These are phyloP conservation scores for Ciconia stormi DNA, from an alignment of 2,113 vertebrate genomes.

Conservation along the genomic window DNA sequence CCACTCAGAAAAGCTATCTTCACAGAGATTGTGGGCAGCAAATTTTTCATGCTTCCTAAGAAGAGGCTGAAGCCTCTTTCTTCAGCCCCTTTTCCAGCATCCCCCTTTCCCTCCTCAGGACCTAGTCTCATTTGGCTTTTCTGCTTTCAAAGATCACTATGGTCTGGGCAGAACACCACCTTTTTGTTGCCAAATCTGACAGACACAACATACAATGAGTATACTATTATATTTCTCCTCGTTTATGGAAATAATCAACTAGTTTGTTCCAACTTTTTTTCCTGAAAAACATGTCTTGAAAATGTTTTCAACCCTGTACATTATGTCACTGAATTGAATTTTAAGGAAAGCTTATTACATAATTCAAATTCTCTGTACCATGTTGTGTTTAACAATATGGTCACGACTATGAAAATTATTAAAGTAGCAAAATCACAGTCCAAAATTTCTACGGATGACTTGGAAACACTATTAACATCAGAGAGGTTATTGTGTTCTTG, in stretches of 20 bases:
- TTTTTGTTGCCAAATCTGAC: background rate
- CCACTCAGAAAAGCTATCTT: background rate
- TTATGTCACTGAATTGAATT: background rate
- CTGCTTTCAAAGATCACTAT: background rate
- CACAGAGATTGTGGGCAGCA: background rate
- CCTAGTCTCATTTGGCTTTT: background rate
- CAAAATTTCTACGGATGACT: background rate
- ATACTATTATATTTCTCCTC: background rate
- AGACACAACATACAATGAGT: fast-evolving
- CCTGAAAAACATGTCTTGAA: background rate
- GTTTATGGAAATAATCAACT: background rate
- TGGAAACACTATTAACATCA: background rate
- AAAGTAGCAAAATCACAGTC: background rate
- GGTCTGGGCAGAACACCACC: background rate
- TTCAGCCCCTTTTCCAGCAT: background rate
- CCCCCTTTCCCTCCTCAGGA: background rate
- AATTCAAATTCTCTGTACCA: background rate
- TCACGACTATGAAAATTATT: background rate
- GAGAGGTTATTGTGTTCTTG: background rate
- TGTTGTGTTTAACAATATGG: background rate
- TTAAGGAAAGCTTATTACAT: background rate
- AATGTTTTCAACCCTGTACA: background rate
- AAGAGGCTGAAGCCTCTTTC: background rate
- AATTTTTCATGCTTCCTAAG: background rate
- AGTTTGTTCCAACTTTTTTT: background rate